phyloP scores from a whole-genome alignment of 2,797 vertebrate species.

The Darevskia mixta region DNA sequence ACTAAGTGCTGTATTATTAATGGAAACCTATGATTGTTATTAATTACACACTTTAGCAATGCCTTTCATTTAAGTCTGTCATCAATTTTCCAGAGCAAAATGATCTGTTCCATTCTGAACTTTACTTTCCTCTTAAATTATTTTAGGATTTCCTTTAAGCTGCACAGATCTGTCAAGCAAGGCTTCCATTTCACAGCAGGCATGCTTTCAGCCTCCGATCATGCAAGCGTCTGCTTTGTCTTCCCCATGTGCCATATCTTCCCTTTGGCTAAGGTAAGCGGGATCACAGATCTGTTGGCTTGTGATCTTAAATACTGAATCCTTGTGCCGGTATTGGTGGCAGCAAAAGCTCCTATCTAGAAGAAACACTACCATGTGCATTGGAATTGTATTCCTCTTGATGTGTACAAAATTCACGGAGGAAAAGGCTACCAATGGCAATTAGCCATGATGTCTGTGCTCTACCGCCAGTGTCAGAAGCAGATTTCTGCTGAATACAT shows the following conservation, averaged over 20 bases:
- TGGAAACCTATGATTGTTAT: conserved; percentile 48
- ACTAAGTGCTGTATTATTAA: conserved; percentile 56
- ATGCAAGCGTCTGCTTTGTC: conserved; percentile 16
- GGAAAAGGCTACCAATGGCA: no score
- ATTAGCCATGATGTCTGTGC: no score
- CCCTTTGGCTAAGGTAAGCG: conserved; percentile 30
- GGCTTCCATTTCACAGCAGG: conserved; percentile 34
- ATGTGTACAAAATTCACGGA: background rate
- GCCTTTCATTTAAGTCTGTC: conserved; percentile 55
- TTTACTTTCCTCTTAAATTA: conserved; percentile 60
- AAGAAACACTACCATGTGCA: background rate
- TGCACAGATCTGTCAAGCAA: conserved; percentile 8
- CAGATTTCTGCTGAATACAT: no score
- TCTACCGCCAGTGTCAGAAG: no score
- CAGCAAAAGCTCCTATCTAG: background rate
- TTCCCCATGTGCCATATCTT: conserved; percentile 46
- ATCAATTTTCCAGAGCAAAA: conserved; percentile 57
- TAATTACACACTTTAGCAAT: conserved; percentile 57
- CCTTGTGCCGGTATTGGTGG: background rate
- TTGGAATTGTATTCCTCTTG: background rate
- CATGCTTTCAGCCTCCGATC: background rate
- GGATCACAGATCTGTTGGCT: conserved; percentile 41
- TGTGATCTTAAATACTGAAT: conserved; percentile 45
- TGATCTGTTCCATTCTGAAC: conserved; percentile 34
- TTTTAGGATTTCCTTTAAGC: conserved; percentile 51